A percentile compares a stretch with the other conserved stretches of the same genome.
phyloP scores from a whole-genome alignment of 2,113 vertebrate species.

The Anarhynchus alexandrinus region DNA sequence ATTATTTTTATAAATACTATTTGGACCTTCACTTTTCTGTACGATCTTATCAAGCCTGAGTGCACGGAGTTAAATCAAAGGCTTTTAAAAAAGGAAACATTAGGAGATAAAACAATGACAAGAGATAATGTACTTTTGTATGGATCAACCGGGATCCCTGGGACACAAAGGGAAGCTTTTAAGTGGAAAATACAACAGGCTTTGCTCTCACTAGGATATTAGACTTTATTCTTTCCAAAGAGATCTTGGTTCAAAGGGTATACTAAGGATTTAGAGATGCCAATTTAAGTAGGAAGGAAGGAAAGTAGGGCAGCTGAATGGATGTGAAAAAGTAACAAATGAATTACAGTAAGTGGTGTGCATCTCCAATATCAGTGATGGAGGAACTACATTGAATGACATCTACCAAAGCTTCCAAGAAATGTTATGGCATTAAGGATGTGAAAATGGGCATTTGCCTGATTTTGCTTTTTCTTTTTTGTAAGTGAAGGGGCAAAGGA shows the following conservation, averaged over 20 bases:
- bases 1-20: background rate
- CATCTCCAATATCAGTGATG: background rate
- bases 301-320: background rate
- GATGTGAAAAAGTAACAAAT: background rate
- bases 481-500: background rate
- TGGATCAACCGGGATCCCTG: background rate
- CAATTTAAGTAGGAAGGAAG: background rate
- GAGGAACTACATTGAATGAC: background rate
- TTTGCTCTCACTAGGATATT: slow-evolving; percentile 1
- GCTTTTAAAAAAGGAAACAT: background rate
- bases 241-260: background rate
- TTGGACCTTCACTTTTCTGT: background rate
- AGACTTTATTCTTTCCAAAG: background rate
- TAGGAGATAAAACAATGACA: background rate
- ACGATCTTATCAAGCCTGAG: background rate
- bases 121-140: background rate
- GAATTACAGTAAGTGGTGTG: background rate
- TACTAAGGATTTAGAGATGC: background rate
- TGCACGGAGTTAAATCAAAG: background rate
- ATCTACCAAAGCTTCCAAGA: background rate
- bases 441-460: background rate
- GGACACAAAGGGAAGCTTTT: slow-evolving; percentile 19
- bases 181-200: slow-evolving; percentile 15
- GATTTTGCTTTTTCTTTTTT: background rate
- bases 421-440: background rate